Base-by-base conservation (phyloP, 2,888 invertebrate species). In the Philereme vetulata region DNA sequence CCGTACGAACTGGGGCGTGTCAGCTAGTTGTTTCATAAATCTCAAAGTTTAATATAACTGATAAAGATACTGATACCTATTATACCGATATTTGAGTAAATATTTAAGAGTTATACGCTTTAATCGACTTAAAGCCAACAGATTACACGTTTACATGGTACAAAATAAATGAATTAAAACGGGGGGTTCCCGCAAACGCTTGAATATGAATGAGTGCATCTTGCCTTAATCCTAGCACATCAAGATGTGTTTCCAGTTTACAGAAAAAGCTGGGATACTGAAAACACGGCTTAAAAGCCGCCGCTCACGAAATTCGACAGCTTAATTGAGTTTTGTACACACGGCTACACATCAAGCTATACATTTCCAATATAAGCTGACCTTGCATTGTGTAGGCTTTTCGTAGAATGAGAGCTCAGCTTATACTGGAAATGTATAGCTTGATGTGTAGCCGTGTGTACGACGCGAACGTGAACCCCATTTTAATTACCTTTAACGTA, bases 401-500 rank as follows among this genome's bases (percentile, higher is more conserved):
- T n/a, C n/a, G n/a, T n/a, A n/a, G n/a, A n/a, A n/a, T n/a, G n/a
- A n/a, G n/a, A n/a, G n/a, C n/a, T n/a, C n/a, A n/a, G n/a, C n/a
- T n/a, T n/a, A n/a, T n/a, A n/a, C n/a, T n/a, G n/a, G n/a, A n/a
- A n/a, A n/a, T n/a, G n/a, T n/a, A n/a, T n/a, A n/a, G n/a, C n/a
- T n/a, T n/a, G n/a, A n/a, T n/a, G n/a, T n/a, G n/a, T n/a, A n/a
- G n/a, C n/a, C n/a, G n/a, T n/a, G n/a, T n/a, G n/a, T n/a, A 21
- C 21, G 64, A 64, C 56, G 59, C 64, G 65, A 60, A 62, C 71
- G 63, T 61, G 70, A 66, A 67, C 68, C 66, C 65, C 67, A 53
- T 64, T 74, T 74, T 77, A 78, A 81, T 82, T 80, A 73, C 69
- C 70, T 69, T 72, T 67, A 63, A 63, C 67, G 68, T 75, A 67